These are phyloP conservation scores for Malachius bipustulatus DNA, from an alignment of 2,888 invertebrate species.

Conservation along the genomic window DNA sequence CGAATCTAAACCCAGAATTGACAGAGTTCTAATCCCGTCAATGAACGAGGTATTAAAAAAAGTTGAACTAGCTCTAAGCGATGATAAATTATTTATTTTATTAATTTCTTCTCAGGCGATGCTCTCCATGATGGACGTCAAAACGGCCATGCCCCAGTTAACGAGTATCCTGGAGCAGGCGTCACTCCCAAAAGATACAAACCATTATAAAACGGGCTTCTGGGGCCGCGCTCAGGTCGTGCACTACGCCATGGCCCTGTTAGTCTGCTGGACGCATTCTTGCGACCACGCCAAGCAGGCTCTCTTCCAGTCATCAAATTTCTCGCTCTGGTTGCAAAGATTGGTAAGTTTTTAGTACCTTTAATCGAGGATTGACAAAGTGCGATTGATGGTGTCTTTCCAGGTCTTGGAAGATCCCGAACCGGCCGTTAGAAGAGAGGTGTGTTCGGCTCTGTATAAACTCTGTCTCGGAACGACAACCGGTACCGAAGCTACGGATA, in stretches of 20 bases:
- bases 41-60: constrained; percentile 66
- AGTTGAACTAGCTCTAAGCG: constrained; percentile 10
- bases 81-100: constrained; percentile 4
- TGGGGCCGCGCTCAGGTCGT: constrained; percentile 89
- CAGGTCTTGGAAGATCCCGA: constrained; percentile 79
- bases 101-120: constrained; percentile 41
- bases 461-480: constrained; percentile 60
- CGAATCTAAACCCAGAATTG: constrained; percentile 35
- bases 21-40: constrained; percentile 56
- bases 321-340: constrained; percentile 72
- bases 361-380: not conserved
- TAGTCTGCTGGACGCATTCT: constrained; percentile 88
- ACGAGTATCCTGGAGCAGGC: constrained; percentile 83
- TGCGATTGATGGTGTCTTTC: not conserved
- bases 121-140: constrained; percentile 75
- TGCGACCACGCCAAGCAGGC: constrained; percentile 65
- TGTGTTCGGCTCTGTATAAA: constrained; percentile 84
- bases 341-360: constrained; percentile 36
- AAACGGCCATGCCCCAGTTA: constrained; percentile 68
- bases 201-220: constrained; percentile 82
- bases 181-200: constrained; percentile 63
- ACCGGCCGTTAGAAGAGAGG: constrained; percentile 80
- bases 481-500: constrained; percentile 38
- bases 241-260: constrained; percentile 82
- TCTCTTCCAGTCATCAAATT: constrained; percentile 61